Base-by-base conservation (phyloP, 2,797 vertebrate species). In the Linurgus olivaceus region DNA sequence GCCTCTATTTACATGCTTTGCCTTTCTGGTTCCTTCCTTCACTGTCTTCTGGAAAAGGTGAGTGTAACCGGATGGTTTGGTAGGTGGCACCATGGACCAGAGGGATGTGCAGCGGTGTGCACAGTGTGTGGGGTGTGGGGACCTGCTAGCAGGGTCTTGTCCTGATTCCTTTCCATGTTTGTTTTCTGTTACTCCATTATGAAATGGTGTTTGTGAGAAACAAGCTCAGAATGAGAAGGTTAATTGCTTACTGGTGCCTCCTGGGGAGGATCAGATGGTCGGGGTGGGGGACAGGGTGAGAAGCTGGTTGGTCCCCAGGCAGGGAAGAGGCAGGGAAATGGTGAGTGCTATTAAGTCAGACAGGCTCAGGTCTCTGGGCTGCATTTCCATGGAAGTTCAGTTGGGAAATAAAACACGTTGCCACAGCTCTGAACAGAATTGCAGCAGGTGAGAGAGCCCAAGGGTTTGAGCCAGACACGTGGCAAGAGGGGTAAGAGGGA, bases 11-110 rank as follows among this genome's bases (percentile, higher is more conserved):
- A 42, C 6, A 10, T 10, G 33, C 13, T 74, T 82, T 63, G 44
- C 31, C 17, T 62, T 70, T 52, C 54, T 37, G 33, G 4, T 84
- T 86, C 70, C 66, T 72, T 78, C 47, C 57, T 68, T 81, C 58
- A 15, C 19, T 42, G 13, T 50, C 38, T 82, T 66, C 67, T 54
- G 23, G 62, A 72, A 54, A 73, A 82, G 23, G 40, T 2, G 2
- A 10, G 3, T 9, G 15, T 28, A 13, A 31, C 40, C 0, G 0
- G 72, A 29, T 26, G 38, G 38, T 51, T 29, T 81, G 54, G 23
- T 37, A 40, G 47, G 71, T 26, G 47, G 51, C 61, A 54, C 19
- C 2, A 3, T 0, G 4, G 47, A 19, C 42, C 23, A 47, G 44
- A 33, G 18, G 14, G 58, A 55, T 40, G 40, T 2, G 23, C 20